Evolutionary conservation across 2,797 vertebrate species (phyloP).

Genomic region (Geotrypetes seraphini): DNA sequence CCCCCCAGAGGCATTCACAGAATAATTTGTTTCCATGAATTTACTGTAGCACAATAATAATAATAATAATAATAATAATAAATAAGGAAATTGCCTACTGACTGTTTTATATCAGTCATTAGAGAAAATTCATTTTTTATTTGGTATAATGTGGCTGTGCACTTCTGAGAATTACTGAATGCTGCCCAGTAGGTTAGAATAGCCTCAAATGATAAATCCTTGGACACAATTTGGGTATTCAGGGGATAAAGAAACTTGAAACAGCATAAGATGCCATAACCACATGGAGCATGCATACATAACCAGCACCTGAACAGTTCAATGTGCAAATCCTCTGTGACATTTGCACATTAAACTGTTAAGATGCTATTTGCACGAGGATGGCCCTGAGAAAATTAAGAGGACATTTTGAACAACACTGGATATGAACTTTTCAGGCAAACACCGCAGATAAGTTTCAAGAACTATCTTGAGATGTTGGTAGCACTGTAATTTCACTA

Average conservation of each 20-base stretch:
- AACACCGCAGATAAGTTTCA: no score
- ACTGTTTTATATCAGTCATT: no score
- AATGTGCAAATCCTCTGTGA: no score
- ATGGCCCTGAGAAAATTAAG: no score
- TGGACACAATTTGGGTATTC: not conserved
- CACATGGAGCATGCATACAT: not conserved
- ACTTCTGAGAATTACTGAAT: not conserved
- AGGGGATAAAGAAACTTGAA: not conserved
- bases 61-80: conserved; percentile 10
- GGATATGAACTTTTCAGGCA: no score
- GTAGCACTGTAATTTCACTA: no score
- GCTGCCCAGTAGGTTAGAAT: not conserved
- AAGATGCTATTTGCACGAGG: no score
- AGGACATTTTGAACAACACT: no score
- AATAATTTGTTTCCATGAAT: conserved; percentile 9
- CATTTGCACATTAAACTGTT: no score
- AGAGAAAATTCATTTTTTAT: not conserved
- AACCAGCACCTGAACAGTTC: no score
- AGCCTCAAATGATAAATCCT: not conserved
- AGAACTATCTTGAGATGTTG: no score
- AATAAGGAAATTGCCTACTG: not conserved
- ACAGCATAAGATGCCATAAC: not conserved
- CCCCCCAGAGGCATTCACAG: conserved; percentile 49
- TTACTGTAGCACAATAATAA: conserved; percentile 8
- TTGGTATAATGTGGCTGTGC: not conserved